Evolutionary conservation across 2,113 vertebrate species (phyloP).

Genomic region (Strix uralensis): DNA sequence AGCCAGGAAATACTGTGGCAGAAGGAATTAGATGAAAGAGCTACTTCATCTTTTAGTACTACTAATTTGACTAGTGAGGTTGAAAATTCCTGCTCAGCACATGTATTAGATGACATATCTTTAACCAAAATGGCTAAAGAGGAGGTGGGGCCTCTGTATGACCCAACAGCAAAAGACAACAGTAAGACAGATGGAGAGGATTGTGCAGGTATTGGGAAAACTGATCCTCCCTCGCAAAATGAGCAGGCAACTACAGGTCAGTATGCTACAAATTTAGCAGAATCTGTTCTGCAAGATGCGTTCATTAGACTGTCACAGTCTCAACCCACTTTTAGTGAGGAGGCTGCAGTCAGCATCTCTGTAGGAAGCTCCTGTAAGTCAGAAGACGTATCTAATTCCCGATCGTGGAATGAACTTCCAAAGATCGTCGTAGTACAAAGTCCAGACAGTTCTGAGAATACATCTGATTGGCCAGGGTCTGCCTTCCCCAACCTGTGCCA

Average conservation of each 20-base stretch:
- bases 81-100: background rate
- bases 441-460: conserved; percentile 84
- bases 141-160: background rate
- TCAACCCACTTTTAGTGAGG: conserved; percentile 77
- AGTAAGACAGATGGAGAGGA: background rate
- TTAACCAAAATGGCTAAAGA: conserved; percentile 44
- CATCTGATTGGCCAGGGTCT: conserved; percentile 79
- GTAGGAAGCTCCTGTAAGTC: conserved; percentile 52
- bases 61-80: background rate
- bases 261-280: conserved; percentile 91
- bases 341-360: conserved; percentile 78
- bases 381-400: conserved; percentile 61
- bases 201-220: background rate
- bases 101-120: background rate
- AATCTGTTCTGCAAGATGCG: conserved; percentile 93
- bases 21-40: background rate
- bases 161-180: background rate
- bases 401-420: conserved; percentile 88
- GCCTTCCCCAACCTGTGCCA: conserved; percentile 61
- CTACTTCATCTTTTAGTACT: background rate
- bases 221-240: background rate
- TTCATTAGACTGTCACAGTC: conserved; percentile 92
- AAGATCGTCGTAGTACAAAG: conserved; percentile 97
- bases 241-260: conserved; percentile 78
- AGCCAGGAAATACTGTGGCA: conserved; percentile 11